Conservation (phyloP, 2,888 invertebrate species). For the Pedicia rivosa region DNA sequence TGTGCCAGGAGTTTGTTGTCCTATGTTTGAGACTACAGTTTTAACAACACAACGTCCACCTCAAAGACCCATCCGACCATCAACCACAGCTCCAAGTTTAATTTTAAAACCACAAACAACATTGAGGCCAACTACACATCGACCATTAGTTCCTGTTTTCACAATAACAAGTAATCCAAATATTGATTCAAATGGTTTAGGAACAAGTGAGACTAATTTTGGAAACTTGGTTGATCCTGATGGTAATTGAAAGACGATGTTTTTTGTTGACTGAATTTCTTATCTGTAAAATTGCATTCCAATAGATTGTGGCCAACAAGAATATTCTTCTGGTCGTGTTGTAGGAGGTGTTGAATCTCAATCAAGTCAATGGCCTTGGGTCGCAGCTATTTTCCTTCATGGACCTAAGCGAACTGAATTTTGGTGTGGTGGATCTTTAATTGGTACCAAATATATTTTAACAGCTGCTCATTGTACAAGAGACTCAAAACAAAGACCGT, state of each 20-base stretch:
- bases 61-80: slow-evolving; percentile 22
- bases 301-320: slow-evolving; percentile 73
- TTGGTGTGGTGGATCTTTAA: slow-evolving; percentile 86
- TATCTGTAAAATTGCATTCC: no score
- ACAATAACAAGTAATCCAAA: slow-evolving; percentile 17
- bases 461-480: slow-evolving; percentile 91
- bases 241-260: no score
- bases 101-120: slow-evolving; percentile 30
- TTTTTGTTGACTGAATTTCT: no score
- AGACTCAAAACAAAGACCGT: slow-evolving; percentile 80
- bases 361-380: slow-evolving; percentile 90
- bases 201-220: slow-evolving; percentile 10
- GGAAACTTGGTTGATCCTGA: slow-evolving; percentile 26
- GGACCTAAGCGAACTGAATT: slow-evolving; percentile 73
- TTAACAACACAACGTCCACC: slow-evolving; percentile 24
- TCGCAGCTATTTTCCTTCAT: slow-evolving; percentile 85
- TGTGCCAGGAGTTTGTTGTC: slow-evolving; percentile 86
- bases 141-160: slow-evolving; percentile 30
- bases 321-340: slow-evolving; percentile 69
- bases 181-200: slow-evolving; percentile 18
- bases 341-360: slow-evolving; percentile 78
- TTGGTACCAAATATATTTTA: slow-evolving; percentile 57
- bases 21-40: slow-evolving; percentile 32
- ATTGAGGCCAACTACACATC: slow-evolving; percentile 31
- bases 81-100: slow-evolving; percentile 17